phyloP scores from a whole-genome alignment of 2,888 invertebrate genomes.

The Galerucella calmariensis region DNA sequence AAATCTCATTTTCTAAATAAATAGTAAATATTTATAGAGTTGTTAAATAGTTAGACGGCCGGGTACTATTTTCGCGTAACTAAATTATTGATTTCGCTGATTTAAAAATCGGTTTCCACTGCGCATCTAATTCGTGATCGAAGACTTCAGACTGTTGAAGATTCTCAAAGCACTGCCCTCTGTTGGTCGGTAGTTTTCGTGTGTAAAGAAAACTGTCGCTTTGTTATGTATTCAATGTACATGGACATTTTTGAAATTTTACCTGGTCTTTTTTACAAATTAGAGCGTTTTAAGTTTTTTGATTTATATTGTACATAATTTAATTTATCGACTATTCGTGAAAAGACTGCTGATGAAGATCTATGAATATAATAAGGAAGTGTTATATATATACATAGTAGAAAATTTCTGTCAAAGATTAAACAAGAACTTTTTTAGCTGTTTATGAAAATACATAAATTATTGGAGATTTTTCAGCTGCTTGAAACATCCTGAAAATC shows the following conservation, averaged over 20 bases:
- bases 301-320: conserved; percentile 20
- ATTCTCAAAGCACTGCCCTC: not conserved
- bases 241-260: conserved; percentile 17
- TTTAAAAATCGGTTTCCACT: not conserved
- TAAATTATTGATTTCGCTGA: not conserved
- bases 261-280: conserved; percentile 32
- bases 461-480: too few species aligned
- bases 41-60: conserved; percentile 1
- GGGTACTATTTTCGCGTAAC: not conserved
- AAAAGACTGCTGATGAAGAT: conserved; percentile 37
- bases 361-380: conserved; percentile 28
- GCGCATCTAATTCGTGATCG: too few species aligned
- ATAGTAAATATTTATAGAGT: conserved; percentile 6
- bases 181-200: not conserved
- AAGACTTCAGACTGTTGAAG: too few species aligned
- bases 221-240: not conserved
- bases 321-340: conserved; percentile 23
- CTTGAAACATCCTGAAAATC: too few species aligned
- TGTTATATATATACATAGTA: conserved; percentile 19
- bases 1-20: not conserved
- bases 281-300: conserved; percentile 33
- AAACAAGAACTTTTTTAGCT: not conserved
- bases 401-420: conserved; percentile 11
- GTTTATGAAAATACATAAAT: too few species aligned
- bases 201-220: not conserved